phyloP scores from a whole-genome alignment of 2,888 invertebrate species.

The Elysia crispata region DNA sequence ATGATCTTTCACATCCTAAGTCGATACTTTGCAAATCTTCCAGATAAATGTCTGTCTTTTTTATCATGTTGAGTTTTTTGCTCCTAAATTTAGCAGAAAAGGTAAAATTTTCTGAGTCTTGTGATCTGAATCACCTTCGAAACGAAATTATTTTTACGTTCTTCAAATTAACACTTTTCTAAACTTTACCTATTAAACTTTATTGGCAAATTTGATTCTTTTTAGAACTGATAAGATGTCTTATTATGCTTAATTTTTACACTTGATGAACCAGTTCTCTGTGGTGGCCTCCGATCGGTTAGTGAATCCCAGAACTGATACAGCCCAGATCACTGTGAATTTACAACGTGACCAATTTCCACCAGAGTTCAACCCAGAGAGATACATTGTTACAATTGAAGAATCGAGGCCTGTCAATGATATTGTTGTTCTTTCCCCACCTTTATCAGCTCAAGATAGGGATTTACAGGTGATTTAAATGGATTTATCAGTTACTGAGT shows the following conservation, averaged over 20 bases:
- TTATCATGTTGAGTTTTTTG: no score
- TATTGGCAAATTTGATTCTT: not conserved
- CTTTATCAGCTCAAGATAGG: constrained; percentile 7
- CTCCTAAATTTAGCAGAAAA: no score
- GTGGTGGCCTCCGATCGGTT: constrained; percentile 60
- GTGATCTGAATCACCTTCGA: no score
- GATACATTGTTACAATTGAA: constrained; percentile 36
- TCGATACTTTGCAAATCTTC: no score
- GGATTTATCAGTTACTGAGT: no score
- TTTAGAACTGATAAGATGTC: not conserved
- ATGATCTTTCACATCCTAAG: no score
- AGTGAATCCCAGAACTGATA: constrained; percentile 38
- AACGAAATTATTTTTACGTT: no score
- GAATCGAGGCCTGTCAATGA: constrained; percentile 40
- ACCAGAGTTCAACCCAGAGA: constrained; percentile 51
- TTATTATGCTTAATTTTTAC: no score
- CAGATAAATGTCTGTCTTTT: no score
- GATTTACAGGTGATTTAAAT: constrained; percentile 42
- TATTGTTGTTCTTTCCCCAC: constrained; percentile 6
- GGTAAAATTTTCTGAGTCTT: no score
- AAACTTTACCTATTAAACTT: not conserved
- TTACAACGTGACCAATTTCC: constrained; percentile 57
- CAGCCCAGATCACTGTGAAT: constrained; percentile 53
- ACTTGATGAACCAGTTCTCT: constrained; percentile 53
- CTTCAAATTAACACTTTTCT: not conserved